Evolutionary conservation across 2,113 vertebrate genomes (phyloP), one percentile per base, ranked within the genome.

Genomic region (Actenoides hombroni): DNA sequence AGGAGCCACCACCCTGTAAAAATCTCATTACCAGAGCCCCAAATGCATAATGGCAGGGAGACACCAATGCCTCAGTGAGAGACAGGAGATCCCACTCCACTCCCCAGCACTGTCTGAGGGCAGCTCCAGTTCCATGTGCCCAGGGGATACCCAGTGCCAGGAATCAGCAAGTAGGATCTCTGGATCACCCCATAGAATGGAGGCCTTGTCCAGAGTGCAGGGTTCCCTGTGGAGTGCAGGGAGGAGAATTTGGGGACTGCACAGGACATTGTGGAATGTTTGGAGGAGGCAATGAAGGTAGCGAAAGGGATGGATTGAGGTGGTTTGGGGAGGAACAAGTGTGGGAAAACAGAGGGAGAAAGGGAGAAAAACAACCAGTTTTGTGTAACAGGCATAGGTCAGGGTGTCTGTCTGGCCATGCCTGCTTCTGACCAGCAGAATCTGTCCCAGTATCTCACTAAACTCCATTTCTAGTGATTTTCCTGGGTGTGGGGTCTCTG

Each of bases 41-140:
- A 63, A 28, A 44, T 16, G 10, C 51, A 44, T 0, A 0, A 56
- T 23, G 15, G 17, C 6, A 10, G 16, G 18, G 31, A 19, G 4
- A 44, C 15, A 3, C 3, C 10, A 46, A 5, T 5, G 18, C 11
- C 5, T 9, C 31, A 39, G 37, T 4, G 46, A 59, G 40, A 29
- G 15, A 33, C 17, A 18, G 16, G 16, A 35, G 7, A 61, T 0
- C 10, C 4, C 9, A 9, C 3, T 5, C 25, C 42, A 69, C 4
- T 2, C 16, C 13, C 39, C 44, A 61, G 18, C 15, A 5, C 57
- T 18, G 13, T 16, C 25, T 12, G n/a, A 40, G 4, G 9, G 15
- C 25, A 76, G 9, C 3, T 5, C 10, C 44, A 37, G 25, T 4
- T 16, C 29, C 21, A 15, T 10, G 16, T 37, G 8, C 21, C 33